Conservation (phyloP, 2,797 vertebrate species). For the Cirrhinus mrigala region DNA sequence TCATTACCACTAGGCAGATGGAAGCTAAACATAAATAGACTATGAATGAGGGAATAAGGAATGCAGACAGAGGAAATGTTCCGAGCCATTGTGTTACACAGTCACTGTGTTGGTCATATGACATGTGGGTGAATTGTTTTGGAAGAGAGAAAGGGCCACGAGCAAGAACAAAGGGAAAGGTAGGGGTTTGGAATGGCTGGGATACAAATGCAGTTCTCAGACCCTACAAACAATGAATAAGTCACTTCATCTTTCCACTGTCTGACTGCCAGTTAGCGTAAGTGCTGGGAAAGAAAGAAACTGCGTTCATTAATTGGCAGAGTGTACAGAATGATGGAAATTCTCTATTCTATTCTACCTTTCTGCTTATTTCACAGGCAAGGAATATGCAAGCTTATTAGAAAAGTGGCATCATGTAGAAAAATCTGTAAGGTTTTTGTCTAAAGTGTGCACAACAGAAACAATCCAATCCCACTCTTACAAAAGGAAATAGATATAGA, state of each 20-base stretch:
- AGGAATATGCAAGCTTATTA: background rate
- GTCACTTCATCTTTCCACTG: background rate
- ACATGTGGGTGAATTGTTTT: conserved; percentile 37
- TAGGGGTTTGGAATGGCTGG: conserved; percentile 23
- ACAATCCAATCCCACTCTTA: background rate
- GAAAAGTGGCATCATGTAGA: background rate
- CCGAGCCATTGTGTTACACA: background rate
- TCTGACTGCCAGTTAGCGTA: background rate
- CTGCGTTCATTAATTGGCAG: conserved; percentile 15
- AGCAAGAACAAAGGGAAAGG: conserved; percentile 18
- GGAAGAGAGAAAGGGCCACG: background rate
- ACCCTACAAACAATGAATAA: conserved; percentile 13
- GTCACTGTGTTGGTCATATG: conserved; percentile 41
- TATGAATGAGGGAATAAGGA: conserved; percentile 15
- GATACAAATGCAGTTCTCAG: conserved; percentile 5
- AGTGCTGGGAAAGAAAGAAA: background rate
- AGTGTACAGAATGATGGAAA: background rate
- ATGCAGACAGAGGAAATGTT: conserved; percentile 45
- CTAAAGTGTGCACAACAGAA: background rate
- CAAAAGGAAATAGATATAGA: background rate
- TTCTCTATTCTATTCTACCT: background rate
- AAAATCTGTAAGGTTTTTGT: background rate
- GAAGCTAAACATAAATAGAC: background rate
- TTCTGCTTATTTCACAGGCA: background rate
- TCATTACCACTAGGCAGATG: background rate